Evolutionary conservation across 2,888 invertebrate genomes (phyloP), one percentile per base, ranked within the genome.

Genomic region (Colostygia pectinataria): DNA sequence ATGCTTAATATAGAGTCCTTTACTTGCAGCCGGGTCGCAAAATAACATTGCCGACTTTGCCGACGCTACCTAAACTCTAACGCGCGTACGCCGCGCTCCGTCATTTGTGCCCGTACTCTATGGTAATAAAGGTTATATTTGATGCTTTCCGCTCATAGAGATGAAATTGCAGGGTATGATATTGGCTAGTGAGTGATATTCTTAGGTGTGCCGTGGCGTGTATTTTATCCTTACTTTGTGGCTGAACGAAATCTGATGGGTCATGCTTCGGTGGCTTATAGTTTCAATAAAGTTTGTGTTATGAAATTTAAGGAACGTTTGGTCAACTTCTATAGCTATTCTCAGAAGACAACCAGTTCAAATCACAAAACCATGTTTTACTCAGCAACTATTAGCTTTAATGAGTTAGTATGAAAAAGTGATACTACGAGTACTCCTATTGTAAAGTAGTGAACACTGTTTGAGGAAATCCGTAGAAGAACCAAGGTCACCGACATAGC

Each of bases 1-100:
- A 89, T 89, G 83, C 88, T 86, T 88, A 89, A 89, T 89, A 89
- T 88, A 87, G 78, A 82, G 80, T 82, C 84, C 81, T 85, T 87
- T 85, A 83, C 83, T 80, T 81, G 81, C 83, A 87, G 76, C 54
- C 80, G 77, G 80, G 75, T 77, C 76, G 70, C 77, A 77, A 80
- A 85, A 89, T 88, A 89, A 88, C 83, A 88, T 76, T 74, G 78
- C 82, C 71, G 75, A 75, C 74, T 77, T 74, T 61, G 68, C 77
- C 76, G 71, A 72, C 70, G 66, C 64, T 71, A 69, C 71, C 66
- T 71, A 72, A 53, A 55, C 68, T 61, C 62, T 63, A 61, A 61
- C 59, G 63, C 63, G 63, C 53, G 56, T 63, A 59, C 51, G 57
- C 60, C 48, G 56, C 62, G 59, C 51, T 55, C 60, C 48, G 61